Evolutionary conservation across 2,113 vertebrate species (phyloP), one percentile per base, ranked within the genome.

Genomic region (Thunnus thynnus): DNA sequence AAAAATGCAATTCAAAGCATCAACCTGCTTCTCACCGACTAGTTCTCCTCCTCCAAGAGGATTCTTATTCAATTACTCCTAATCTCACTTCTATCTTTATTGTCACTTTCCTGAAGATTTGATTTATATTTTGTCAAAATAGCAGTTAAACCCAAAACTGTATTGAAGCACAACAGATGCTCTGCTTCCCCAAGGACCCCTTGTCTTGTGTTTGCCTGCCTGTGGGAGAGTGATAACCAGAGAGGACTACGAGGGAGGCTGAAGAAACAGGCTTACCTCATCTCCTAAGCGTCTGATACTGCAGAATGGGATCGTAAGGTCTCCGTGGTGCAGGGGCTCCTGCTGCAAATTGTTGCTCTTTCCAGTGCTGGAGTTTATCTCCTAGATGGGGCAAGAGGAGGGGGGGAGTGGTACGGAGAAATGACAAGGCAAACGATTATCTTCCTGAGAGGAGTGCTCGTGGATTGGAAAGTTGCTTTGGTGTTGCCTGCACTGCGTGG

Each of bases 391-490:
- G 12, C 41, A 16, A 12, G 46, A 50, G 14, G 10, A 10, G 18
- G n/a, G 13, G 10, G 41, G 58, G 10, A 4, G 12, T 11, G 3
- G 41, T 51, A 22, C 2, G 14, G 58, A 84, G 78, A 84, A 91
- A 92, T 88, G 90, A 91, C 91, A 90, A 87, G 78, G 85, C 69
- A 89, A 93, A 86, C 80, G 62, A 91, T 88, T 89, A 85, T 92
- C 85, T 92, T 87, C 87, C 57, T 56, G 80, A 66, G 55, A 84
- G 82, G 77, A 82, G 76, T 65, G 77, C 84, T 79, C 9, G 30
- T 17, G 51, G 74, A 88, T 91, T 82, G 85, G 78, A 88, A 84
- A 84, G 84, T 88, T 84, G 75, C 88, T 78, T 90, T 85, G 82
- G 69, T 71, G 71, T 85, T 86, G 79, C 71, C 55, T 51, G 77